These are phyloP conservation scores for Pristis pectinata DNA, from an alignment of 2,797 vertebrate genomes.

Conservation along the genomic window DNA sequence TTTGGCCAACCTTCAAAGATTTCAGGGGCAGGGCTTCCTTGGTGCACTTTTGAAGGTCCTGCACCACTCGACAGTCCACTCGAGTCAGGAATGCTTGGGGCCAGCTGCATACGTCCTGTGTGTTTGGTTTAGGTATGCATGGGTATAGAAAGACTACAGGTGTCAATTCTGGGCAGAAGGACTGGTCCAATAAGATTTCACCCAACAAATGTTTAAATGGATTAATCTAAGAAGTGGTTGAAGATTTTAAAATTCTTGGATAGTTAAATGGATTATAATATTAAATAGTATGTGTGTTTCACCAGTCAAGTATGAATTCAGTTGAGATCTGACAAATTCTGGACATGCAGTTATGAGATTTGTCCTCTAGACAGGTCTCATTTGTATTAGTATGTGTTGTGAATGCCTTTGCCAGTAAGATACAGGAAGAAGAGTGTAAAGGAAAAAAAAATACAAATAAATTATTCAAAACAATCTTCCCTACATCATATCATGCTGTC, in stretches of 20 bases:
- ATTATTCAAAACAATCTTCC: not conserved
- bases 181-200: too few species aligned
- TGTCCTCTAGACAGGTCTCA: not conserved
- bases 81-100: too few species aligned
- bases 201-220: not conserved
- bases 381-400: not conserved
- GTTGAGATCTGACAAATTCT: not conserved
- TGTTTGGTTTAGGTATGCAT: too few species aligned
- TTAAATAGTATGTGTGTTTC: not conserved
- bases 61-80: too few species aligned
- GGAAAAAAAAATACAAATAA: not conserved
- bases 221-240: not conserved
- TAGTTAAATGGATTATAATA: not conserved
- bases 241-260: not conserved
- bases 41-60: too few species aligned
- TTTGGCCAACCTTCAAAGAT: too few species aligned
- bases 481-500: not conserved
- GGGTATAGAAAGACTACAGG: too few species aligned
- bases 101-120: too few species aligned
- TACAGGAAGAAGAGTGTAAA: not conserved
- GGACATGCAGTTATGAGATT: not conserved
- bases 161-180: too few species aligned
- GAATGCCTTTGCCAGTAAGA: not conserved
- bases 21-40: too few species aligned
- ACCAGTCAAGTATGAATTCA: not conserved